Percentiles rank a stretch among this genome's conserved stretches.
phyloP scores from a whole-genome alignment of 2,888 invertebrate species.

The Tortricodes alternella region DNA sequence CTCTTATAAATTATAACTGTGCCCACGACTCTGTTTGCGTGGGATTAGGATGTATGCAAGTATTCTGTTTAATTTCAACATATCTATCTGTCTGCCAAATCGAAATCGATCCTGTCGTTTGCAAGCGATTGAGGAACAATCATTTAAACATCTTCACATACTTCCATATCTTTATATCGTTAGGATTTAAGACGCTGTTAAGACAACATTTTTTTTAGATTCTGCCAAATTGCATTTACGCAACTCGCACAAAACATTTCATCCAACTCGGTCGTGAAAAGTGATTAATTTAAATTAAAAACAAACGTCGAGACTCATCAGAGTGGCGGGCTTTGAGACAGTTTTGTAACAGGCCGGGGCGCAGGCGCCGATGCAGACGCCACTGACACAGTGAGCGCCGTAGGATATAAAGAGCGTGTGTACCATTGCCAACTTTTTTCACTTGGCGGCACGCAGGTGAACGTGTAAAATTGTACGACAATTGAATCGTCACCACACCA shows the following conservation, averaged over 20 bases:
- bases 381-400: constrained; percentile 61
- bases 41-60: no score
- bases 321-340: constrained; percentile 13
- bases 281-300: constrained; percentile 21
- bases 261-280: constrained; percentile 4
- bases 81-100: no score
- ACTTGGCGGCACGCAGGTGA: constrained; percentile 51
- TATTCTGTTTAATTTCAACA: no score
- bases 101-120: no score
- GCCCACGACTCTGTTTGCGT: no score
- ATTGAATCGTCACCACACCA: constrained; percentile 46
- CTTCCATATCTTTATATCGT: no score
- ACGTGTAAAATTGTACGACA: constrained; percentile 47
- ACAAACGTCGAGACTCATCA: constrained; percentile 11
- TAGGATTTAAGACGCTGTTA: no score
- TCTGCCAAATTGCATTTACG: background rate
- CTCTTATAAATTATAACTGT: no score
- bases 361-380: constrained; percentile 37
- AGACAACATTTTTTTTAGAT: background rate
- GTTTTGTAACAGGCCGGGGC: constrained; percentile 24
- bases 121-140: no score
- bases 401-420: constrained; percentile 53
- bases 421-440: constrained; percentile 70
- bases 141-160: no score
- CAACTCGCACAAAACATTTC: constrained; percentile 7